Conservation (phyloP, 2,113 vertebrate species). For the Pluvianellus socialis region DNA sequence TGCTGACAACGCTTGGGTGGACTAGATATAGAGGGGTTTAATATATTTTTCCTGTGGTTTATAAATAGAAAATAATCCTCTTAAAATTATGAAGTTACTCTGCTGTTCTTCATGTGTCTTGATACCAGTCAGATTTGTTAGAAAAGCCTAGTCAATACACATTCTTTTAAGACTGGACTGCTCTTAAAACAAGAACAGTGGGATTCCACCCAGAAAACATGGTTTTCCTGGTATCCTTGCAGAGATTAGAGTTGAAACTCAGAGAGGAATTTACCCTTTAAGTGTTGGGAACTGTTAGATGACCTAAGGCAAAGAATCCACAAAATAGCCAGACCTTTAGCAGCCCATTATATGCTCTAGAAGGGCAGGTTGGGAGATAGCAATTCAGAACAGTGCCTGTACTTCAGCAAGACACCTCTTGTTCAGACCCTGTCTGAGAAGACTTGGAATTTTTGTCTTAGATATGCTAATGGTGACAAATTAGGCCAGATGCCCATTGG, state of each 20-base stretch:
- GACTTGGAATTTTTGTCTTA: not conserved
- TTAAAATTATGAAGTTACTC: not conserved
- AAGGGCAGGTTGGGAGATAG: not conserved
- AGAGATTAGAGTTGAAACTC: not conserved
- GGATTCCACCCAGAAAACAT: not conserved
- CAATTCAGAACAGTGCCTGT: not conserved
- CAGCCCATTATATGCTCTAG: not conserved
- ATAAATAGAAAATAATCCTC: not conserved
- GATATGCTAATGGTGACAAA: not conserved
- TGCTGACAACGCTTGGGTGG: not conserved
- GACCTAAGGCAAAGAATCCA: not conserved
- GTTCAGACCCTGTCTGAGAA: not conserved
- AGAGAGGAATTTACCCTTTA: not conserved
- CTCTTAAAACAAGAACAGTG: not conserved
- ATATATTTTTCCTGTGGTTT: not conserved
- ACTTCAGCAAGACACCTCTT: not conserved
- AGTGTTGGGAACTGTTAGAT: not conserved
- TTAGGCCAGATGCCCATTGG: not conserved
- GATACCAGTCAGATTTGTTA: not conserved
- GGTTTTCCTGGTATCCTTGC: not conserved
- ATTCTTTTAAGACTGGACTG: not conserved
- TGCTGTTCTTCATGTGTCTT: accelerated
- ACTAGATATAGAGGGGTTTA: not conserved
- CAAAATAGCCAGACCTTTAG: not conserved
- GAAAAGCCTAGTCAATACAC: not conserved